Conservation (phyloP, 2,113 vertebrate species). For the Leptosomus discolor region DNA sequence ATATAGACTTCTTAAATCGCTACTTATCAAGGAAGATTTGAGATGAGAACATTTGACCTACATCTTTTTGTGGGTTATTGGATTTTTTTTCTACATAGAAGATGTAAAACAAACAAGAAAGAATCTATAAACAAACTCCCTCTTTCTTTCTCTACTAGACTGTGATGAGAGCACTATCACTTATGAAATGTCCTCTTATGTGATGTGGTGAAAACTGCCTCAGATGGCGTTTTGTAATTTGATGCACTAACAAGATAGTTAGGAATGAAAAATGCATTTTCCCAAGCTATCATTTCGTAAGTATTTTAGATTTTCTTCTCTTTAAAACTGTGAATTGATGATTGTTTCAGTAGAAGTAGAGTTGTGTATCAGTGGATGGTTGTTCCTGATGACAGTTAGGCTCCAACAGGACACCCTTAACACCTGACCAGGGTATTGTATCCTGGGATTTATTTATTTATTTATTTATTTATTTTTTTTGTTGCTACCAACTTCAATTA, state of each 20-base stretch:
- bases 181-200: conserved; percentile 49
- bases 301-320: conserved; percentile 38
- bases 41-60: conserved; percentile 57
- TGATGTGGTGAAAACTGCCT: conserved; percentile 42
- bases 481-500: background rate
- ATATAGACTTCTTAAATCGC: conserved; percentile 70
- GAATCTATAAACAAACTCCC: conserved; percentile 62
- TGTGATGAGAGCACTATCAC: conserved; percentile 56
- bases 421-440: background rate
- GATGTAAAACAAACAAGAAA: conserved; percentile 69
- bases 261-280: conserved; percentile 62
- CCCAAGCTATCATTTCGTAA: background rate
- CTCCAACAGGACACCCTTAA: background rate
- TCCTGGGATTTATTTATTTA: no score
- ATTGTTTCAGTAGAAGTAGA: background rate
- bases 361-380: background rate
- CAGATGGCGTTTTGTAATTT: conserved; percentile 57
- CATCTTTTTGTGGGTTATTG: conserved; percentile 61
- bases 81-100: conserved; percentile 54
- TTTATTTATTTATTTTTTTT: background rate
- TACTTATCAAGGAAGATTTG: conserved; percentile 65
- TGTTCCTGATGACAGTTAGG: background rate
- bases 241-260: conserved; percentile 62
- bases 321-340: background rate
- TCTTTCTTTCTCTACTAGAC: conserved; percentile 31